Conservation (phyloP, 2,888 invertebrate species). For the Creontiades dilutus region DNA sequence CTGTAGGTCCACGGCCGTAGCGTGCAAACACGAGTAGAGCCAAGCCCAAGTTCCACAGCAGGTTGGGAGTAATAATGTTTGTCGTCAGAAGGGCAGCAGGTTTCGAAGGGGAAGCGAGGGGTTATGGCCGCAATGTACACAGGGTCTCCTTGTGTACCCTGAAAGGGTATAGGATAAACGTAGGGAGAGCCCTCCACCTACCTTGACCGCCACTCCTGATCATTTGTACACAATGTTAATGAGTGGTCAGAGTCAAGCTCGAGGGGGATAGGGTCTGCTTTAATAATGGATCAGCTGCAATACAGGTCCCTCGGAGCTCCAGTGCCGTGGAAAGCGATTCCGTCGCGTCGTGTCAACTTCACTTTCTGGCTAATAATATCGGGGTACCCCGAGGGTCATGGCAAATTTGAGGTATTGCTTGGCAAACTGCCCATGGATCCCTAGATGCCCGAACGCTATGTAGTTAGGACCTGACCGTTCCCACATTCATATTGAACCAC, state of each 20-base stretch:
- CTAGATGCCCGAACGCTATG: not conserved
- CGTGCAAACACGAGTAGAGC: not conserved
- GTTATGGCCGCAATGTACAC: constrained; percentile 31
- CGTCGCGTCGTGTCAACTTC: constrained; percentile 9
- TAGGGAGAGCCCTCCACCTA: not conserved
- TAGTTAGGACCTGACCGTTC: constrained; percentile 6
- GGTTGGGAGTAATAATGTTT: constrained; percentile 22
- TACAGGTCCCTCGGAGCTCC: not conserved
- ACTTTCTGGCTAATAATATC: constrained; percentile 43
- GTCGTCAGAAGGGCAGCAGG: not conserved
- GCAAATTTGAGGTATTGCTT: constrained; percentile 32
- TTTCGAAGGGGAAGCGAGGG: not conserved
- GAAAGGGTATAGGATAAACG: constrained; percentile 31
- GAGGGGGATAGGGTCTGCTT: constrained; percentile 23
- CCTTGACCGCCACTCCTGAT: constrained; percentile 15
- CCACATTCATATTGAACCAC: constrained; percentile 20
- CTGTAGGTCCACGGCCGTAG: not conserved
- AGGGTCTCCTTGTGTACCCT: constrained; percentile 42
- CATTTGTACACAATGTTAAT: constrained; percentile 64
- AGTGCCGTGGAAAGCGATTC: not conserved
- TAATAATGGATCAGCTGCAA: constrained; percentile 52
- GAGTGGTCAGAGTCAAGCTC: constrained; percentile 51
- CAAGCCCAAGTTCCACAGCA: constrained; percentile 1
- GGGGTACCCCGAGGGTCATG: constrained; percentile 1
- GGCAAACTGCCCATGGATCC: not conserved